Evolutionary conservation across 2,888 invertebrate genomes (phyloP).

Genomic region (Elysia crispata): DNA sequence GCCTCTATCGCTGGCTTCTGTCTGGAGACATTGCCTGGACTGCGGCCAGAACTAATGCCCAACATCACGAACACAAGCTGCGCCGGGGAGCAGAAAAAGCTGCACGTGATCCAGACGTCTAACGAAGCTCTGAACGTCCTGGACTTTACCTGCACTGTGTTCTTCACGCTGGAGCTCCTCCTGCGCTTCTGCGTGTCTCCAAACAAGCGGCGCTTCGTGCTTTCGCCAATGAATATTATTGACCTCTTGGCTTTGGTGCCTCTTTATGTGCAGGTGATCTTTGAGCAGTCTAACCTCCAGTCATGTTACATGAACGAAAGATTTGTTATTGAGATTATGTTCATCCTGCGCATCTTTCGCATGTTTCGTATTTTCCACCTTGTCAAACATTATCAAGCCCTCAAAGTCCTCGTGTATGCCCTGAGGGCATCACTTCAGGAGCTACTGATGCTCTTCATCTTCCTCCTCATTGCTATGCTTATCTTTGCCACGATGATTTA

Average conservation of each 20-base stretch:
- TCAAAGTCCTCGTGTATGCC: constrained; percentile 78
- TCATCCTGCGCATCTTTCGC: constrained; percentile 78
- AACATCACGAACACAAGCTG: constrained; percentile 31
- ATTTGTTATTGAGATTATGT: constrained; percentile 76
- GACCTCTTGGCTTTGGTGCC: constrained; percentile 75
- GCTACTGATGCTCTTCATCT: constrained; percentile 75
- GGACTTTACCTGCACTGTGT: constrained; percentile 74
- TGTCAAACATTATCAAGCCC: constrained; percentile 78
- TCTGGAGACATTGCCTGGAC: constrained; percentile 72
- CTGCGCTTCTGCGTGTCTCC: constrained; percentile 72
- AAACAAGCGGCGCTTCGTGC: constrained; percentile 68
- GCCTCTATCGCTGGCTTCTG: constrained; percentile 75
- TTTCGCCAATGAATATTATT: constrained; percentile 74
- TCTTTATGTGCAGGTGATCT: constrained; percentile 73
- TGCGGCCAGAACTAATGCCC: constrained; percentile 53
- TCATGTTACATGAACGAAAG: constrained; percentile 71
- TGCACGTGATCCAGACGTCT: constrained; percentile 56
- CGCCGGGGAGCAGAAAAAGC: constrained; percentile 40
- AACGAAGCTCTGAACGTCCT: constrained; percentile 66
- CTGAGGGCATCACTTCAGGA: constrained; percentile 78
- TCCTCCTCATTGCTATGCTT: constrained; percentile 76
- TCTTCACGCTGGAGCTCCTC: constrained; percentile 74
- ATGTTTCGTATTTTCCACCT: constrained; percentile 79
- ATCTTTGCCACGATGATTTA: constrained; percentile 77
- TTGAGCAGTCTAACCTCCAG: constrained; percentile 67